These are phyloP conservation scores for Cheilinus undulatus DNA, from an alignment of 2,113 vertebrate genomes.

Conservation along the genomic window DNA sequence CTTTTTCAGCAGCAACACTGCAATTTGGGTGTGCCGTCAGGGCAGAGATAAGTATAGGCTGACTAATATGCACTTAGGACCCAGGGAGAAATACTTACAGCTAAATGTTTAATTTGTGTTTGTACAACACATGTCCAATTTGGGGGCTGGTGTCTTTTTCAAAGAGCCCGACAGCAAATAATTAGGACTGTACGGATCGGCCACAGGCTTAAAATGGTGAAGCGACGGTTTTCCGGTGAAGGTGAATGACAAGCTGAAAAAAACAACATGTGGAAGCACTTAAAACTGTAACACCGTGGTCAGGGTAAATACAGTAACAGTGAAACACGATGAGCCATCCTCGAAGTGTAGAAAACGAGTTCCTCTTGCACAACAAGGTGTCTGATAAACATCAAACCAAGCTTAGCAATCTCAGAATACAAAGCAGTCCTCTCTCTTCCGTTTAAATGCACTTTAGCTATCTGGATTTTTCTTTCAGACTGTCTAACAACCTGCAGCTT, in stretches of 20 bases:
- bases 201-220: conserved; percentile 57
- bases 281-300: background rate
- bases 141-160: conserved; percentile 67
- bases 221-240: conserved; percentile 32
- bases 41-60: conserved; percentile 82
- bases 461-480: too few species aligned
- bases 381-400: background rate
- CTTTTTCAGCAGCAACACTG: conserved; percentile 73
- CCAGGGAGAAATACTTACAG: conserved; percentile 74
- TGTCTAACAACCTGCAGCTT: too few species aligned
- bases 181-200: conserved; percentile 59
- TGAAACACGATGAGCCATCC: background rate
- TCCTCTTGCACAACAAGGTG: background rate
- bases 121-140: conserved; percentile 78
- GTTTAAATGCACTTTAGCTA: too few species aligned
- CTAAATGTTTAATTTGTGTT: conserved; percentile 83
- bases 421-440: too few species aligned
- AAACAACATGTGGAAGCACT: conserved; percentile 47
- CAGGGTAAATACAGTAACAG: conserved; percentile 25
- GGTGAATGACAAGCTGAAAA: conserved; percentile 58
- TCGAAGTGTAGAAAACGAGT: background rate
- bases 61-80: conserved; percentile 80
- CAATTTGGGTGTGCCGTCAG: conserved; percentile 81
- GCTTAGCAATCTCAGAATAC: background rate
- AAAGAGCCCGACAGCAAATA: conserved; percentile 71